Base-by-base conservation (phyloP, 2,888 invertebrate genomes). In the Eremobia ochroleuca region DNA sequence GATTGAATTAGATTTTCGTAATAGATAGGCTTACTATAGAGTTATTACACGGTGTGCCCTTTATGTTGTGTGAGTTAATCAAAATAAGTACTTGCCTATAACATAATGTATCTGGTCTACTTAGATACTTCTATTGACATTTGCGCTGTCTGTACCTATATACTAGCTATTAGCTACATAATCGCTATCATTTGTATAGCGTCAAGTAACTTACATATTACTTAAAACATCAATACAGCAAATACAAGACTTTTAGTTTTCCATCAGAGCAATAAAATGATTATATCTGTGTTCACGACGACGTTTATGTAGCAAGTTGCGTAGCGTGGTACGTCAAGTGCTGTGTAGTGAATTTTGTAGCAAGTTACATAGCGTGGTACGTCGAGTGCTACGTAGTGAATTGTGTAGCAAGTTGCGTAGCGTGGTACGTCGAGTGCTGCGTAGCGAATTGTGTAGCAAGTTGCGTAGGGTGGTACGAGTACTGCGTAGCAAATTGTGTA, bases 1-100 rank as follows among this genome's bases (percentile, higher is more conserved):
- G 84, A 86, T 89, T 87, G 80, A 84, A 86, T 80, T 86, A 79
- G 82, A 86, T 89, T 75, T 83, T 67, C 62, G 81, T 81, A 84
- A 79, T 77, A 81, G 87, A 83, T 82, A 80, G 65, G 70, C 73
- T 77, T 67, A 61, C 55, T 70, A 88, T 86, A 80, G 55, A 87
- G 88, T 78, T 79, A 89, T 89, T 88, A 86, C 31, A 72, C 52
- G 43, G 69, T 46, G 73, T 82, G 67, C 52, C 58, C 13, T 73
- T 81, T 70, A 76, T 69, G 69, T 43, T 61, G 31, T 55, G 34
- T 61, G 15, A 55, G 79, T 64, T 67, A 64, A 80, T 84, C 52
- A 55, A 64, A 67, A 71, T 82, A 71, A 83, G 46, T 77, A 70
- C 65, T 21, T 52, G 46, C 9, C 37, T 68, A 6, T 55, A 37